Evolutionary conservation across 2,888 invertebrate species (phyloP).

Genomic region (Formica aserva): DNA sequence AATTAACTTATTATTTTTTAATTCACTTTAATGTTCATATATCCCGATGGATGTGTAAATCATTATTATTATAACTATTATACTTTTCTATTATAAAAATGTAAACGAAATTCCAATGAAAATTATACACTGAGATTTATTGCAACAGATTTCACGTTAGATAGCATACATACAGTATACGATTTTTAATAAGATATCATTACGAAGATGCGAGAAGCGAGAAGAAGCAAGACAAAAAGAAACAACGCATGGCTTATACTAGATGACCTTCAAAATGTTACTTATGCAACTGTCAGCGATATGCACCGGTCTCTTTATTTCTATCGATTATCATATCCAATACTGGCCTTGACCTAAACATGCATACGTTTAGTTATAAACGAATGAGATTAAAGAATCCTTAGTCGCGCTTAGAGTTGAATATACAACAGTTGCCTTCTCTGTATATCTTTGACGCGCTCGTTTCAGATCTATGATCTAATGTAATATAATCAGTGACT

Average conservation of each 20-base stretch:
- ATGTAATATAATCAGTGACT: too few species aligned
- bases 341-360: constrained; percentile 39
- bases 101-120: background rate
- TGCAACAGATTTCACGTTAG: background rate
- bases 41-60: background rate
- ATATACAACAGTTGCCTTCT: constrained; percentile 27
- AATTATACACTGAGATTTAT: background rate
- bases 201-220: background rate
- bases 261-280: constrained; percentile 32
- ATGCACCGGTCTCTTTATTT: constrained; percentile 28
- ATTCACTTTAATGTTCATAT: background rate
- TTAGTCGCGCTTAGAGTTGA: constrained; percentile 13
- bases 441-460: background rate
- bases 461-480: constrained; percentile 17
- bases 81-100: background rate
- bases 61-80: background rate
- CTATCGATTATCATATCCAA: constrained; percentile 40
- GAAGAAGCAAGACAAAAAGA: background rate
- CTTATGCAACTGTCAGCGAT: constrained; percentile 23
- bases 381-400: constrained; percentile 44
- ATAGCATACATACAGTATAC: background rate
- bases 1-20: background rate
- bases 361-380: constrained; percentile 21
- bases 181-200: constrained; percentile 2
- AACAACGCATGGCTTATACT: constrained; percentile 1